These are phyloP conservation scores for Hypothenemus hampei DNA, from an alignment of 1,140 invertebrate species.

Conservation along the genomic window DNA sequence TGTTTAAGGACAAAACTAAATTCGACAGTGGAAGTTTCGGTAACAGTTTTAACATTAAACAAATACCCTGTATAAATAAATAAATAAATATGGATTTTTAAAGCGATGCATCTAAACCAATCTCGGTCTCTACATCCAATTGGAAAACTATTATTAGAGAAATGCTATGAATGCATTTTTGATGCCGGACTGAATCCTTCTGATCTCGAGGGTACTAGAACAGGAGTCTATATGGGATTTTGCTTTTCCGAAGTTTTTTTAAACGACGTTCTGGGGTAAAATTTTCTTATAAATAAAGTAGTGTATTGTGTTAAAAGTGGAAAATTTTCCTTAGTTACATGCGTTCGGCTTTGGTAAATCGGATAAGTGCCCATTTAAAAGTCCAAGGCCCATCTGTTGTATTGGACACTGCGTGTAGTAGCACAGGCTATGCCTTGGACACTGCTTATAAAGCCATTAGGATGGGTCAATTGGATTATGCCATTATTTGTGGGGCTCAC, in stretches of 20 bases:
- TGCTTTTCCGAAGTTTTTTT: conserved; percentile 69
- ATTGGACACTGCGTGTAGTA: conserved; percentile 86
- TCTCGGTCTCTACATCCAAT: neutral
- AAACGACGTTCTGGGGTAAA: too few species aligned
- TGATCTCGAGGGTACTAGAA: conserved; percentile 62
- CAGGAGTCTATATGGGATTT: conserved; percentile 72
- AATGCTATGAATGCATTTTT: conserved; percentile 79
- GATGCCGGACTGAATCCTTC: conserved; percentile 71
- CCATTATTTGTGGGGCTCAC: conserved; percentile 80
- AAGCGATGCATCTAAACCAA: neutral
- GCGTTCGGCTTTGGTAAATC: conserved; percentile 86
- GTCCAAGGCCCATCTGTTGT: conserved; percentile 71
- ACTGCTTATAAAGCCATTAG: conserved; percentile 73
- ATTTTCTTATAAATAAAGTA: too few species aligned
- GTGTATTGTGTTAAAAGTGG: too few species aligned
- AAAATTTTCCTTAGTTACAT: conserved; percentile 61
- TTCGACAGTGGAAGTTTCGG: conserved; percentile 81
- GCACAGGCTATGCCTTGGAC: conserved; percentile 77
- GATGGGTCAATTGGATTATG: conserved; percentile 75
- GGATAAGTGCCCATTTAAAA: conserved; percentile 73
- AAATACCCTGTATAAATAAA: too few species aligned
- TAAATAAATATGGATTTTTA: too few species aligned
- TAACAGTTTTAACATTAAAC: too few species aligned
- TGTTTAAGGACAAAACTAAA: conserved; percentile 66
- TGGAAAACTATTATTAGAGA: conserved; percentile 70